These are phyloP conservation scores for Hyles vespertilio DNA, from an alignment of 1,140 invertebrate species.

Conservation along the genomic window DNA sequence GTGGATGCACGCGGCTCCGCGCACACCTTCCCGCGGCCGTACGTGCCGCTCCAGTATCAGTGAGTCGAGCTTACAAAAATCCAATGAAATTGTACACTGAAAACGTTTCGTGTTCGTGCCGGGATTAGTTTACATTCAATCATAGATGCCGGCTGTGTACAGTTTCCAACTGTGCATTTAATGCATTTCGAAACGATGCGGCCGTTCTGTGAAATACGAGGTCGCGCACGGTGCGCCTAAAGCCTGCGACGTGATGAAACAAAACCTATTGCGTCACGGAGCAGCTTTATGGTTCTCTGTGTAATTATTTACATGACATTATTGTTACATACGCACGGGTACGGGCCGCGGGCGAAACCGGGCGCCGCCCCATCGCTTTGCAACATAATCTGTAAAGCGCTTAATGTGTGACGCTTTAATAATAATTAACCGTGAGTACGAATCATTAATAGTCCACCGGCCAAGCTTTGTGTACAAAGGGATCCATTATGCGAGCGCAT, in stretches of 20 bases:
- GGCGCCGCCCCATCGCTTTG: constrained; percentile 30
- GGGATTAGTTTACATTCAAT: constrained; percentile 41
- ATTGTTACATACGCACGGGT: constrained; percentile 39
- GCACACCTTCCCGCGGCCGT: too few relatives aligned
- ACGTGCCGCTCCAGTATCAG: too few relatives aligned
- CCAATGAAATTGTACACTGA: background rate
- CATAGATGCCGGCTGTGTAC: constrained; percentile 43
- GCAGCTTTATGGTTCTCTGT: constrained; percentile 61
- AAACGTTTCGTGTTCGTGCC: background rate
- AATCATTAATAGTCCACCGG: constrained; percentile 47
- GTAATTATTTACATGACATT: constrained; percentile 66
- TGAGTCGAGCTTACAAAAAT: background rate
- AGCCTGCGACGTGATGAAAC: constrained; percentile 63
- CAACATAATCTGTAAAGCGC: constrained; percentile 28
- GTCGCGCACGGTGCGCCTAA: constrained; percentile 58
- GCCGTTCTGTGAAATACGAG: constrained; percentile 64
- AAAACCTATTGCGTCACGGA: constrained; percentile 66
- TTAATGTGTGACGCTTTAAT: constrained; percentile 36
- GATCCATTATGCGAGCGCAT: constrained; percentile 44
- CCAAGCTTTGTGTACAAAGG: constrained; percentile 58
- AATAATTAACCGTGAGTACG: constrained; percentile 47
- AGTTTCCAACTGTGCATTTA: constrained; percentile 69
- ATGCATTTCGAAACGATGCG: constrained; percentile 72
- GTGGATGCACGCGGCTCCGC: too few relatives aligned
- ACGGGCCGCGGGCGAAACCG: constrained; percentile 14